Conservation (phyloP, 2,888 invertebrate species). For the Ormyrus thymus region DNA sequence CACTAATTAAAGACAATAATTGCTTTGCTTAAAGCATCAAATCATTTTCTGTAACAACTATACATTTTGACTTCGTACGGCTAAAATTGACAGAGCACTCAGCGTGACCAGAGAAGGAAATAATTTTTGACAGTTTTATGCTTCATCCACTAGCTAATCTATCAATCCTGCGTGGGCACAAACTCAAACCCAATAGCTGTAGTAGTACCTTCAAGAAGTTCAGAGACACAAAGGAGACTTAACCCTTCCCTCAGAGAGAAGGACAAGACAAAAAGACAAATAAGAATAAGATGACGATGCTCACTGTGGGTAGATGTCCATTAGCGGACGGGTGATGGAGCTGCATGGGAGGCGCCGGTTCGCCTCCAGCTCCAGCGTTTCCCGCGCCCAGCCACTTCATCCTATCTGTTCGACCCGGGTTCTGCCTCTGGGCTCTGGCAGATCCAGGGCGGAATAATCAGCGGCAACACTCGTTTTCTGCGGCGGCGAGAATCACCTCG, state of each 20-base stretch:
- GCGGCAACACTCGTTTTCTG: too few relatives aligned
- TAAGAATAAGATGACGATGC: constrained; percentile 50
- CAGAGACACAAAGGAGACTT: not conserved
- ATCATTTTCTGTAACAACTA: not conserved
- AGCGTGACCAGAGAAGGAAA: constrained; percentile 18
- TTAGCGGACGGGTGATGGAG: constrained; percentile 73
- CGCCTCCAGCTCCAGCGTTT: constrained; percentile 81
- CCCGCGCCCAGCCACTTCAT: constrained; percentile 76
- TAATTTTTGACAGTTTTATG: constrained; percentile 40
- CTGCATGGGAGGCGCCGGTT: constrained; percentile 77
- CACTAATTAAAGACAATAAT: too few relatives aligned
- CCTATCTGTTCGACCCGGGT: constrained; percentile 60
- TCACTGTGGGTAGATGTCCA: constrained; percentile 72
- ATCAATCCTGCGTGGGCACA: not conserved
- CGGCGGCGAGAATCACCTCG: too few relatives aligned
- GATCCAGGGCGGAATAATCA: constrained; percentile 22
- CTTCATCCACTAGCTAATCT: constrained; percentile 4
- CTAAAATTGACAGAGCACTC: not conserved
- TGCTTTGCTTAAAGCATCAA: too few relatives aligned
- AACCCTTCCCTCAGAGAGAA: too few relatives aligned
- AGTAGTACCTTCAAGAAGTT: constrained; percentile 8
- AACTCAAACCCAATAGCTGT: not conserved
- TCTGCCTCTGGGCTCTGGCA: constrained; percentile 13
- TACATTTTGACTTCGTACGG: not conserved
- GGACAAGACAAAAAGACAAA: constrained; percentile 28